These are phyloP conservation scores for Gymnocheta viridis DNA, from an alignment of 2,888 invertebrate genomes.

Conservation along the genomic window DNA sequence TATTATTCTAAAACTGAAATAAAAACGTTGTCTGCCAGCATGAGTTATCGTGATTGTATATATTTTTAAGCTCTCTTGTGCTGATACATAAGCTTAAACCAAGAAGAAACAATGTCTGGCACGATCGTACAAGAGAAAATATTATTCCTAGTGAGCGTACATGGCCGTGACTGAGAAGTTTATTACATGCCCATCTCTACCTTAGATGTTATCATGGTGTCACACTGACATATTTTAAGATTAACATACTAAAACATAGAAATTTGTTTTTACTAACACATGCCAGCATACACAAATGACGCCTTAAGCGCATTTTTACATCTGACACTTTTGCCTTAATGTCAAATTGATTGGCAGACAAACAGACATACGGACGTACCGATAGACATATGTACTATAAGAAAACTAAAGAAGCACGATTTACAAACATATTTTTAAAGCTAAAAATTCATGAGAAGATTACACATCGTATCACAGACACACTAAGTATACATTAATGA, in stretches of 20 bases:
- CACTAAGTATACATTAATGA: too few species aligned
- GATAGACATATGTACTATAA: background rate
- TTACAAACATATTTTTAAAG: slow-evolving; percentile 10
- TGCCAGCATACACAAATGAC: background rate
- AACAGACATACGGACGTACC: background rate
- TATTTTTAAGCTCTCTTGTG: too few species aligned
- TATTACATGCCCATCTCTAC: background rate
- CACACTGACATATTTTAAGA: slow-evolving; percentile 6
- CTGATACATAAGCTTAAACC: too few species aligned
- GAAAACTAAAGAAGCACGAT: background rate
- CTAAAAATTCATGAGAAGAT: background rate
- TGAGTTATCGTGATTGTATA: too few species aligned
- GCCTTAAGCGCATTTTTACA: slow-evolving; percentile 51
- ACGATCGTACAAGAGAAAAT: too few species aligned
- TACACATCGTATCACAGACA: background rate
- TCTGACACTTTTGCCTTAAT: slow-evolving; percentile 48
- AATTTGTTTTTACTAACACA: background rate
- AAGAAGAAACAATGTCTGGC: background rate
- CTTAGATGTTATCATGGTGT: background rate
- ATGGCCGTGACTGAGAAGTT: background rate
- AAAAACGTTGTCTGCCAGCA: too few species aligned
- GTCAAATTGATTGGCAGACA: slow-evolving; percentile 64
- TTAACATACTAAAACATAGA: background rate
- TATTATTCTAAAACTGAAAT: too few species aligned
- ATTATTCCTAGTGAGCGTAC: too few species aligned